Evolutionary conservation across 1,140 invertebrate genomes (phyloP), one percentile per base, ranked within the genome.

Genomic region (Cydia pomonella): DNA sequence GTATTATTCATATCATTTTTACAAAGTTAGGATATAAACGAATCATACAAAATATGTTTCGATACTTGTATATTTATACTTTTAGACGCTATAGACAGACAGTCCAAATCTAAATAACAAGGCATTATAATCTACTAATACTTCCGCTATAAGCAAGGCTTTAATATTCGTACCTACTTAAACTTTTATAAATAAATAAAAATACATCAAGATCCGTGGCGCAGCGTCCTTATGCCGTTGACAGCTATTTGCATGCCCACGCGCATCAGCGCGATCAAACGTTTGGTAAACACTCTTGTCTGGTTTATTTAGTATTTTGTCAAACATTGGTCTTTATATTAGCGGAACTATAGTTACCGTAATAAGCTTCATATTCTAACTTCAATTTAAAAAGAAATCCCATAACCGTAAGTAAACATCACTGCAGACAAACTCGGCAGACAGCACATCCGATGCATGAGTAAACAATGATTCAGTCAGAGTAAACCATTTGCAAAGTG

Each of bases 201-300:
- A 59, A 59, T 59, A 59, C 53, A 59, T 21, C 21, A 59, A 23
- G 3, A 12, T 23, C 9, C 16, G 6, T 18, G 29, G n/a, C 64
- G 16, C 29, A 69, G 16, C 29, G 64, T 69, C 21, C 18, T 53
- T 53, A 53, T 12, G 10, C 9, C 64, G 64, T 69, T 69, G 64
- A 69, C 64, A 69, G 27, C 64, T 69, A 33, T 69, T 33, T 33
- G 27, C 64, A 69, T 33, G 64, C 64, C 64, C 64, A 69, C 64
- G 64, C 64, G 64, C 27, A 33, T 23, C 53, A 59, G 29, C 29
- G 27, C 27, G 64, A 33, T 69, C 64, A 69, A 66, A 66, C 16
- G 25, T 66, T 66, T 33, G 63, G 16, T 27, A n/a, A 66, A 41
- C 29, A 69, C 16, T 66, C 10, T 69, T 64, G 13, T n/a, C 29